Evolutionary conservation across 92 coral and sea anemone species (phyloP), one percentile per base, ranked within the genome.

Genomic region (Isaurus tuberculatus): DNA sequence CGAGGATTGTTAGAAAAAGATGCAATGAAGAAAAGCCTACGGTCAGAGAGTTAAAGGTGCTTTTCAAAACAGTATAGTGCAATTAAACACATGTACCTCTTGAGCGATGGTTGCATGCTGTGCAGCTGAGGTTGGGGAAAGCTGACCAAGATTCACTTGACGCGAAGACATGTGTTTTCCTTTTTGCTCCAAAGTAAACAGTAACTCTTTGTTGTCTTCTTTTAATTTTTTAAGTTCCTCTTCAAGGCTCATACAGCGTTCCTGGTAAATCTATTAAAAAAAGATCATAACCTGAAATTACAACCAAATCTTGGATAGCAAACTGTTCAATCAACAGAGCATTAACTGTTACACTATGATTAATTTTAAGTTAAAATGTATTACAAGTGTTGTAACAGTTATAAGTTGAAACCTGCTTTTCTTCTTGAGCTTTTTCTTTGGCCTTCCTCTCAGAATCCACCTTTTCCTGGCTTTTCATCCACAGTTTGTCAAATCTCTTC

Each of bases 361-460:
- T n/a, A n/a, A n/a, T n/a, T n/a, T n/a, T n/a, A n/a, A n/a, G n/a
- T n/a, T n/a, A n/a, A n/a, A n/a, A n/a, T n/a, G n/a, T n/a, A n/a
- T n/a, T n/a, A n/a, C n/a, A n/a, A n/a, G n/a, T n/a, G n/a, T n/a
- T n/a, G n/a, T n/a, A n/a, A n/a, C n/a, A n/a, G n/a, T n/a, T 9
- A 66, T 28, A 25, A 60, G 58, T 68, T 5, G 31, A 19, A n/a
- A 88, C 91, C 73, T 72, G 70, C 33, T 73, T 86, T 42, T 86
- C 86, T 10, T 87, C 71, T 53, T 61, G 15, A 1, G 86, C 88
- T 26, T 83, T 63, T 49, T 90, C 90, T 44, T 86, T 90, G 23
- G 72, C 72, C 57, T 58, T 83, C 44, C 32, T 82, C 33, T 90
- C 93, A 17, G 15, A 61, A 32, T 90, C 93, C 70, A 90, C 84